Percentiles rank a stretch among this genome's conserved stretches.
Conservation (phyloP, 2,113 vertebrate genomes). For the Lampris incognitus region DNA sequence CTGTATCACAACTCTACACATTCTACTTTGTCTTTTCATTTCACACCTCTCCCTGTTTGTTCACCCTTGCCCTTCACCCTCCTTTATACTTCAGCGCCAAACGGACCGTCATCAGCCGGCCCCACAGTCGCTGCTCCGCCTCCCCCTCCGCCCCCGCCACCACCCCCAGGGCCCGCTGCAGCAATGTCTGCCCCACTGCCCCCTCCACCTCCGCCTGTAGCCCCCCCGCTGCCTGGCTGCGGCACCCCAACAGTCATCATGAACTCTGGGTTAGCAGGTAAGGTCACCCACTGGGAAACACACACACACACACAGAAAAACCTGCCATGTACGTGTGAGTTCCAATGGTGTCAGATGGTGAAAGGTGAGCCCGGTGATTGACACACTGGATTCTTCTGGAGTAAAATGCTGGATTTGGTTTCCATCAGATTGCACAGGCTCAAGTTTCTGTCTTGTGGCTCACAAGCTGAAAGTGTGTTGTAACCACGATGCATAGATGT, state of each 20-base stretch:
- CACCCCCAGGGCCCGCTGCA: slow-evolving; percentile 58
- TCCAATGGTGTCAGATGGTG: background rate
- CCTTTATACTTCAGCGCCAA: slow-evolving; percentile 81
- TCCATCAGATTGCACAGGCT: background rate
- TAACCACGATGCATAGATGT: background rate
- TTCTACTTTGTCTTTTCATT: background rate
- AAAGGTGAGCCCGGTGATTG: background rate
- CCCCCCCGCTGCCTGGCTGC: slow-evolving; percentile 89
- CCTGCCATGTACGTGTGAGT: background rate
- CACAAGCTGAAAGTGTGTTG: background rate
- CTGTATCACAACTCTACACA: too few species aligned
- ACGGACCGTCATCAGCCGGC: slow-evolving; percentile 79
- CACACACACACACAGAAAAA: background rate
- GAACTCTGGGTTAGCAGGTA: slow-evolving; percentile 93
- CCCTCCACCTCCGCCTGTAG: slow-evolving; percentile 81
- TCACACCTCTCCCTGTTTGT: background rate
- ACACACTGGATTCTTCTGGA: background rate
- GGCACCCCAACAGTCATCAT: slow-evolving; percentile 92
- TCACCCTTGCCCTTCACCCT: slow-evolving; percentile 1
- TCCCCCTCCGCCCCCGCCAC: slow-evolving; percentile 76
- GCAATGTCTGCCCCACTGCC: slow-evolving; percentile 78
- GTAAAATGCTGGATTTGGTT: background rate
- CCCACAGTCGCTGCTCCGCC: slow-evolving; percentile 77
- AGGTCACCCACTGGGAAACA: slow-evolving; percentile 21
- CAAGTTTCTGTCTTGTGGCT: background rate